Evolutionary conservation across 2,113 vertebrate genomes (phyloP).

Genomic region (Galbula dea): DNA sequence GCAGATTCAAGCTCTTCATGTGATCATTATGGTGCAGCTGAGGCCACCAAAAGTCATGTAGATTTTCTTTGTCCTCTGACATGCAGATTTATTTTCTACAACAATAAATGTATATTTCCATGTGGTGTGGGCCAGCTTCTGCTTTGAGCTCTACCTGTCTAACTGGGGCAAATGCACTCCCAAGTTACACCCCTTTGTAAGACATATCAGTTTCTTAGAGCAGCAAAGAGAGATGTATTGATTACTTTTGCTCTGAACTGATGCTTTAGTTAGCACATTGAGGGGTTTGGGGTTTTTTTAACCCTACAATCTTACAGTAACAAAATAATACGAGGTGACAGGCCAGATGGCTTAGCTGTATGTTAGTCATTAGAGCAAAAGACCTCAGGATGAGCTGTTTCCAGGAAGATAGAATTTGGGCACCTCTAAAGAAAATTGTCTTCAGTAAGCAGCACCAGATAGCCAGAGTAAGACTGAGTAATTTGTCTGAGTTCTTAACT

Average conservation of each 20-base stretch:
- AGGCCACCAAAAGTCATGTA: not conserved
- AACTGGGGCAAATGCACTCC: not conserved
- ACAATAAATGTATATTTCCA: not conserved
- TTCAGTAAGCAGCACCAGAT: not conserved
- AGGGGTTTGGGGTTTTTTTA: not conserved
- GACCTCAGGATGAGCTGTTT: not conserved
- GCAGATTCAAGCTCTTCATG: not conserved
- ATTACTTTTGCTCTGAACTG: not conserved
- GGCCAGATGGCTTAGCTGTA: not conserved
- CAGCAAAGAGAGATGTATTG: not conserved
- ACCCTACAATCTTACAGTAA: not conserved
- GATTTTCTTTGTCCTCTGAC: not conserved
- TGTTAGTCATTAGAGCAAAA: not conserved
- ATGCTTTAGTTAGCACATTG: not conserved
- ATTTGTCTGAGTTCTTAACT: not conserved
- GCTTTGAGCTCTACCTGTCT: not conserved
- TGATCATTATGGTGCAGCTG: not conserved
- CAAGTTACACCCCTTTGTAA: not conserved
- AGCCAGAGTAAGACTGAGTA: not conserved
- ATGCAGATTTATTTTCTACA: not conserved
- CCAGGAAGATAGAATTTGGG: not conserved
- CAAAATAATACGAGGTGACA: not conserved
- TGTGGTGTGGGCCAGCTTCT: not conserved
- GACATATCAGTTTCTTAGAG: not conserved
- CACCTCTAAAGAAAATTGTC: not conserved